Evolutionary conservation across 2,113 vertebrate species (phyloP).

Genomic region (Mormyrus iriodes): DNA sequence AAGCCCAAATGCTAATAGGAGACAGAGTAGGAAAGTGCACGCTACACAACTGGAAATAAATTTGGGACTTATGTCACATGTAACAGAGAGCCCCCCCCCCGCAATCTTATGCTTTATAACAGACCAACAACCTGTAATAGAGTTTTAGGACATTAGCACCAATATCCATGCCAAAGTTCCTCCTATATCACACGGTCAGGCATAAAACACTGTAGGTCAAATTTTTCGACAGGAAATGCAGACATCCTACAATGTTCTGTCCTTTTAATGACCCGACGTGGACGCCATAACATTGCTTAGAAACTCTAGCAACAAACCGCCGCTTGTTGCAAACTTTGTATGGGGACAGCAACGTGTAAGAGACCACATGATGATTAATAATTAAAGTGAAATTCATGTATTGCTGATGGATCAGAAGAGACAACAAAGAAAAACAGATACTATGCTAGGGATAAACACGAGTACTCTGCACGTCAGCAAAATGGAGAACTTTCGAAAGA

Average conservation of each 20-base stretch:
- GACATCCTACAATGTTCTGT: background rate
- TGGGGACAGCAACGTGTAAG: background rate
- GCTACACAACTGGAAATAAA: conserved; percentile 68
- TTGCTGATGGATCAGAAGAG: background rate
- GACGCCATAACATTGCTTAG: background rate
- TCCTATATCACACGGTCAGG: background rate
- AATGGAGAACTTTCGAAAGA: background rate
- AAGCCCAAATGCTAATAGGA: conserved; percentile 85
- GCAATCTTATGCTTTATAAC: conserved; percentile 78
- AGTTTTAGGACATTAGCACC: conserved; percentile 35
- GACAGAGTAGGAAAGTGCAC: conserved; percentile 72
- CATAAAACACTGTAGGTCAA: conserved; percentile 23
- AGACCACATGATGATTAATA: background rate
- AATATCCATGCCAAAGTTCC: background rate
- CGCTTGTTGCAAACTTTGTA: background rate
- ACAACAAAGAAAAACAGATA: background rate
- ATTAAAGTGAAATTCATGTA: background rate
- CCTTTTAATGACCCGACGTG: background rate
- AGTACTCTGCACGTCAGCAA: background rate
- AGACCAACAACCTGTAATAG: conserved; percentile 74
- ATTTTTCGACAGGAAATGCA: background rate
- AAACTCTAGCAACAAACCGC: background rate
- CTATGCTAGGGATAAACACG: background rate
- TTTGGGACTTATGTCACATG: conserved; percentile 81
- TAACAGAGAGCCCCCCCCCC: conserved; percentile 77